These are phyloP conservation scores for Ondatra zibethicus DNA, from an alignment of 2,113 vertebrate species.

Conservation along the genomic window DNA sequence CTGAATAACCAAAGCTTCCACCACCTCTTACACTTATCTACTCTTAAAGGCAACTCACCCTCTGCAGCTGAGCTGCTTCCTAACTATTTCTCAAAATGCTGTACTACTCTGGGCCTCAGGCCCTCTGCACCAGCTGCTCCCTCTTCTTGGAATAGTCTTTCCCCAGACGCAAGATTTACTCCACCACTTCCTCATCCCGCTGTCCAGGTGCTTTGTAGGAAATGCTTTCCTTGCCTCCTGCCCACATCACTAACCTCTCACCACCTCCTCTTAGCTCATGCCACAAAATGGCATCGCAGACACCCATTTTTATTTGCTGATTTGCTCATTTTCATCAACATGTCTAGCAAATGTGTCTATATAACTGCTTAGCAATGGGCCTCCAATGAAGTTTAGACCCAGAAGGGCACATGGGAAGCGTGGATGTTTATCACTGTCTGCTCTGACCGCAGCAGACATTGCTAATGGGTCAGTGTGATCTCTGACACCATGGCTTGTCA, in stretches of 20 bases:
- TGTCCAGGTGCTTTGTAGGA: neutral
- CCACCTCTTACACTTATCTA: neutral
- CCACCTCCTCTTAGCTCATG: neutral
- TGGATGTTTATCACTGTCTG: neutral
- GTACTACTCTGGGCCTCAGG: neutral
- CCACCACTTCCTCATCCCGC: too few relatives aligned
- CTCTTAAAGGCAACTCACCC: neutral
- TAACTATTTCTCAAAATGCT: neutral
- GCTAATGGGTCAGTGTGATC: neutral
- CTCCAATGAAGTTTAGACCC: neutral
- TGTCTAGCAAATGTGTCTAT: neutral
- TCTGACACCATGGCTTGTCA: neutral
- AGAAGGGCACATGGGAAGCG: neutral
- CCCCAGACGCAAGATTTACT: neutral
- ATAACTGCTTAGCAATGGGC: neutral
- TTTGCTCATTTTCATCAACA: neutral
- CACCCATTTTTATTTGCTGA: neutral
- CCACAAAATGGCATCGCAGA: neutral
- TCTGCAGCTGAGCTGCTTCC: neutral
- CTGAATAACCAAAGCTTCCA: neutral
- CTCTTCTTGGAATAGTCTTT: neutral
- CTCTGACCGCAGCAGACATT: neutral
- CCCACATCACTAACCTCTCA: neutral
- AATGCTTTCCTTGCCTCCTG: neutral
- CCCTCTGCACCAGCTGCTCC: neutral